Evolutionary conservation across 2,888 invertebrate species (phyloP), one percentile per base, ranked within the genome.

Genomic region (Cylindroiulus punctatus): DNA sequence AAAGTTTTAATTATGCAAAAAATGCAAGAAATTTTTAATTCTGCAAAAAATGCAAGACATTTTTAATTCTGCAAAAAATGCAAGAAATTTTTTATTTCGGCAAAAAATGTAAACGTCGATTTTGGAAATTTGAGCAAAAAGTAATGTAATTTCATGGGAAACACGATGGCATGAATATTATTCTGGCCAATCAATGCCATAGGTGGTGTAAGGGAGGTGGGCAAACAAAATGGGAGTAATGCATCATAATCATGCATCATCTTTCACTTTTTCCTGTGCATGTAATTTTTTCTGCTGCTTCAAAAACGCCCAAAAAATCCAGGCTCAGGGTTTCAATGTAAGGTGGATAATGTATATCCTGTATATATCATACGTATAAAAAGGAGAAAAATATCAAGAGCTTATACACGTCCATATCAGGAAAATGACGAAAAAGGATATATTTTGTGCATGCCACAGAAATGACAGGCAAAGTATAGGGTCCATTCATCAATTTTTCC

Each of bases 231-330:
- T 65, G 26, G 26, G 26, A 26, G 26, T 65, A 65, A 65, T 65
- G 65, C 65, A 65, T 65, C 65, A 65, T 65, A 65, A 65, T 65
- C 65, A 65, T 65, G 65, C 65, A 65, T 65, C 65, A 65, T 65
- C 65, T 65, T 65, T 65, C 65, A 65, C 26, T n/a, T 65, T 65
- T 65, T 65, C 65, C 65, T 65, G 65, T 12, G 26, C 26, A 8
- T 26, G 65, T n/a, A 65, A 65, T 65, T 65, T 65, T 26, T 65
- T 65, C 26, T 26, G 65, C 7, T 8, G 65, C n/a, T 65, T 26
- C 65, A 65, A 65, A 52, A 65, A 65, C 65, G 65, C 26, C 8
- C 26, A 65, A 65, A 65, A 65, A 65, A 65, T 65, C 22, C 65
- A 65, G 4, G 65, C 65, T 65, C 26, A 26, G 65, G 26, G 65